Base-by-base conservation (phyloP, 2,888 invertebrate genomes). In the Zaprionus obscuricornis region DNA sequence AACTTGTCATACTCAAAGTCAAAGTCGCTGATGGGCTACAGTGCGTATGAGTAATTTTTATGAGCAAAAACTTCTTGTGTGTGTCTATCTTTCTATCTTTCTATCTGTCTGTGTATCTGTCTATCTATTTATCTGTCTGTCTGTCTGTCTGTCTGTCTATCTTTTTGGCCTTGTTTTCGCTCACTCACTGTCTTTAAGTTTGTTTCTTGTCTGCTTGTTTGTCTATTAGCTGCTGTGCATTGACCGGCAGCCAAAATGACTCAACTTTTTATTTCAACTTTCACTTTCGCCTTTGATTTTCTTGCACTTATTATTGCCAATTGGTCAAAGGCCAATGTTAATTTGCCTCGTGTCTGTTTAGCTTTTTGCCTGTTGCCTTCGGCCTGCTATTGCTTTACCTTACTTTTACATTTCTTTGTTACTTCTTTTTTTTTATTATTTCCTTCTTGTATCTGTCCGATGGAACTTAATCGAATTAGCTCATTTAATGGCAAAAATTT, bases 31-130 rank as follows among this genome's bases (percentile, higher is more conserved):
- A 42, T 58, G 58, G 40, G 45, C 33, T 27, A 26, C 77, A 55
- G 33, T 64, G 76, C 85, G 86, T 79, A 85, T 85, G 86, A 79
- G 81, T 83, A 76, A 85, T 85, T 72, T 82, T 66, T 69, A 68
- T 79, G 62, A 52, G 59, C 59, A 43, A 20, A n/a, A n/a, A n/a
- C n/a, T n/a, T n/a, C n/a, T n/a, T n/a, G n/a, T n/a, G n/a, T n/a
- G n/a, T n/a, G n/a, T n/a, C n/a, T n/a, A n/a, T n/a, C n/a, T n/a
- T n/a, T n/a, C n/a, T n/a, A n/a, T n/a, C 51, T 31, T 24, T 20
- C 18, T 49, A 29, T 56, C 34, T 50, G 43, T 45, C 56, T 51
- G 39, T 51, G n/a, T n/a, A n/a, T n/a, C n/a, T n/a, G n/a, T n/a
- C n/a, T n/a, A n/a, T n/a, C n/a, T n/a, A n/a, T 66, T n/a, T 5